phyloP scores from a whole-genome alignment of 1,140 invertebrate genomes.

The Choristoneura fumiferana region DNA sequence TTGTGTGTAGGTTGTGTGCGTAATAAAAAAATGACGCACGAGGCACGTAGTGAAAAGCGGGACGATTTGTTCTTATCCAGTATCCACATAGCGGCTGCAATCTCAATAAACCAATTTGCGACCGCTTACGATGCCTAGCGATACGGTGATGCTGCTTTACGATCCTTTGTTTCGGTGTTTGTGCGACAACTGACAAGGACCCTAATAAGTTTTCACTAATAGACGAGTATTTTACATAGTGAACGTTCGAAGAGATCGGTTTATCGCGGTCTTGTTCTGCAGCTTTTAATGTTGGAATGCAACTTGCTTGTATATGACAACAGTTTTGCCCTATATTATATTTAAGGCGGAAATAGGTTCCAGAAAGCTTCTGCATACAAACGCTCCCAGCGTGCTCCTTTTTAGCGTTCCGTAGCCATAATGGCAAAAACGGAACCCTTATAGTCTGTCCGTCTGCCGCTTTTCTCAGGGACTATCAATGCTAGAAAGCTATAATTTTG shows the following conservation, averaged over 20 bases:
- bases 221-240: constrained; percentile 6
- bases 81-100: constrained; percentile 53
- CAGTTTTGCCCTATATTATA: too few relatives aligned
- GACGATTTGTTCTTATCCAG: constrained; percentile 44
- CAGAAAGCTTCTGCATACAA: neutral
- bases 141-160: constrained; percentile 56
- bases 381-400: neutral
- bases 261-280: neutral
- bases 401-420: too few relatives aligned
- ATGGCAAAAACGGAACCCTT: too few relatives aligned
- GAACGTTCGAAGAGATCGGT: neutral
- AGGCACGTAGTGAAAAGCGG: constrained; percentile 32
- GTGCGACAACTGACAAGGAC: constrained; percentile 27
- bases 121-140: constrained; percentile 44
- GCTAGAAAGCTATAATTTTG: too few relatives aligned
- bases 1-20: too few relatives aligned
- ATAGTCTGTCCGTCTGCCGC: too few relatives aligned
- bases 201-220: constrained; percentile 13
- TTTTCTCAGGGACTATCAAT: too few relatives aligned
- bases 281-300: too few relatives aligned
- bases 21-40: constrained; percentile 1
- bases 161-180: constrained; percentile 55
- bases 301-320: too few relatives aligned
- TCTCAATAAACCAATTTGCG: constrained; percentile 72
- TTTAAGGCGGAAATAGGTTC: too few relatives aligned